Evolutionary conservation across 2,888 invertebrate species (phyloP).

Genomic region (Ochropacha duplaris): DNA sequence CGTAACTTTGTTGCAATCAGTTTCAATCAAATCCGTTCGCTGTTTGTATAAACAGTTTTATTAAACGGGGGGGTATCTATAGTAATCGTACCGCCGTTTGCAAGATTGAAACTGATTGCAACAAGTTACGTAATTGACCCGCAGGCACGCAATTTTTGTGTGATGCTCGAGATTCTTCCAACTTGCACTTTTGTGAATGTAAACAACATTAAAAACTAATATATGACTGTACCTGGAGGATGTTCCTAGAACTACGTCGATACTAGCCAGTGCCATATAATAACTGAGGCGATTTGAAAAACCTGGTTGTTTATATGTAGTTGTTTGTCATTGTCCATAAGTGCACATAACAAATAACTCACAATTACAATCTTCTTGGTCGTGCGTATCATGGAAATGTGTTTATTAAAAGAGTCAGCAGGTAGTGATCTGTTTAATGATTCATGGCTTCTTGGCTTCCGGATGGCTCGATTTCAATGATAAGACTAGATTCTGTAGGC

Average conservation of each 20-base stretch:
- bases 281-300: constrained; percentile 26
- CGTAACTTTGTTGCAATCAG: too few species aligned
- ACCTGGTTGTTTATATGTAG: constrained; percentile 47
- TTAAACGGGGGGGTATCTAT: too few species aligned
- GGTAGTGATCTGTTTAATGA: constrained; percentile 19
- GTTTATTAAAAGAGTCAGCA: constrained; percentile 29
- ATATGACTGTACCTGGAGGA: background rate
- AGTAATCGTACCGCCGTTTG: too few species aligned
- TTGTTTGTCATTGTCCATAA: constrained; percentile 51
- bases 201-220: background rate
- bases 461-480: background rate
- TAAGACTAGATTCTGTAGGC: background rate
- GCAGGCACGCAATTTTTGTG: too few species aligned
- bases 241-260: background rate
- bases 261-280: constrained; percentile 7
- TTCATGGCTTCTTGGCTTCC: constrained; percentile 18
- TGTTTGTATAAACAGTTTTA: too few species aligned
- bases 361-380: constrained; percentile 44
- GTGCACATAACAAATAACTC: constrained; percentile 37
- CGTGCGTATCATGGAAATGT: constrained; percentile 43
- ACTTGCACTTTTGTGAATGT: background rate
- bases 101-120: too few species aligned
- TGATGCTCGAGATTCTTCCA: too few species aligned
- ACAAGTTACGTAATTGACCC: too few species aligned
- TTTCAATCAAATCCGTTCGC: too few species aligned